A percentile compares a stretch with the other conserved stretches of the same genome.
Evolutionary conservation across 2,888 invertebrate genomes (phyloP).

Genomic region (Syrista parreyssii): DNA sequence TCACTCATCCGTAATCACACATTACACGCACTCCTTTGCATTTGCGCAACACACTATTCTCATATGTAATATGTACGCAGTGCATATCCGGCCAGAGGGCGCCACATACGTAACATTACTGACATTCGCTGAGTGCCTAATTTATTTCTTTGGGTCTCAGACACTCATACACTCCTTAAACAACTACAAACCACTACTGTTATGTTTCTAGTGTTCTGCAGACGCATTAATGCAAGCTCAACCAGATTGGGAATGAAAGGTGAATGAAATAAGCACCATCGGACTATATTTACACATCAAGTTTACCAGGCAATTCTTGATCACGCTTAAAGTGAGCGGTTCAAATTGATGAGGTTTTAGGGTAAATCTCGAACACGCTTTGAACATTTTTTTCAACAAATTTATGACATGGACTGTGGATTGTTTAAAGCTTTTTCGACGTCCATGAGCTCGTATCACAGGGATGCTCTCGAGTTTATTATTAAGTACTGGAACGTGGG

Average conservation of each 20-base stretch:
- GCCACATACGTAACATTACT: not conserved
- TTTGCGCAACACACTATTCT: not conserved
- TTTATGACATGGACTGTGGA: not conserved
- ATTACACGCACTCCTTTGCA: not conserved
- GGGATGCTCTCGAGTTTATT: not conserved
- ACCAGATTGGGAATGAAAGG: not conserved
- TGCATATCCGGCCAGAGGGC: not conserved
- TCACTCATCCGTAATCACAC: not conserved
- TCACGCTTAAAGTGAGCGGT: not conserved
- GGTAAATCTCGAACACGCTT: not conserved
- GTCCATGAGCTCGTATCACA: not conserved
- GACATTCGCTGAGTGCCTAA: not conserved
- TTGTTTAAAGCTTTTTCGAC: not conserved
- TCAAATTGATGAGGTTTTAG: not conserved
- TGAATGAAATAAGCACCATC: not conserved
- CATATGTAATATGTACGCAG: not conserved
- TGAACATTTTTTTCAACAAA: not conserved
- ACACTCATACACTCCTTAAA: not conserved
- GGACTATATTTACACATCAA: not conserved
- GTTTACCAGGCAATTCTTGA: not conserved
- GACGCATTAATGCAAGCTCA: not conserved
- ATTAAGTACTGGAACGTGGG: not conserved
- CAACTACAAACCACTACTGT: not conserved
- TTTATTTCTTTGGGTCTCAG: not conserved
- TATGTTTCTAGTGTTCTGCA: not conserved